phyloP scores from a whole-genome alignment of 2,888 invertebrate species.

The Metacarcinus magister region DNA sequence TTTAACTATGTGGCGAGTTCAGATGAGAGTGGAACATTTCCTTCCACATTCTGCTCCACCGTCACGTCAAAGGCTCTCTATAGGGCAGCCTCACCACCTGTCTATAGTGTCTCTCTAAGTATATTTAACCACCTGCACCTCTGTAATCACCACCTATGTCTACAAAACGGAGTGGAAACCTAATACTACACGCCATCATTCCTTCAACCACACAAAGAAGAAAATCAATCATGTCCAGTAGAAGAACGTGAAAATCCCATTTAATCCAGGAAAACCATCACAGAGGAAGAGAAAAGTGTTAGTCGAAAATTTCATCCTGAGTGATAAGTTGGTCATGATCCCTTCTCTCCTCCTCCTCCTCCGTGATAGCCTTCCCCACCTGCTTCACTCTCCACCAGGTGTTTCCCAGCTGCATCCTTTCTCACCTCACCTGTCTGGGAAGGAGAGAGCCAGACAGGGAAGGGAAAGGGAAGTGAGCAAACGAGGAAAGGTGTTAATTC shows the following conservation, averaged over 20 bases:
- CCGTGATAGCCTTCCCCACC: not conserved
- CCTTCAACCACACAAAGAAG: too few relatives aligned
- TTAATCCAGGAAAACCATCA: conserved; percentile 8
- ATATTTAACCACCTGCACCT: too few relatives aligned
- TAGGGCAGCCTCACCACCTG: too few relatives aligned
- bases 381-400: not conserved
- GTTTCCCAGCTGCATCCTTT: not conserved
- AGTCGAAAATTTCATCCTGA: not conserved
- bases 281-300: not conserved
- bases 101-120: too few relatives aligned
- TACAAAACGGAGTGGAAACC: too few relatives aligned
- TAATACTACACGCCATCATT: too few relatives aligned
- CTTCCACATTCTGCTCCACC: not conserved
- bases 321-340: not conserved
- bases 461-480: not conserved
- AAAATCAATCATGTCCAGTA: not conserved
- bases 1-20: not conserved
- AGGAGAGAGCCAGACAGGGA: not conserved
- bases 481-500: not conserved
- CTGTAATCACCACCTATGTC: too few relatives aligned
- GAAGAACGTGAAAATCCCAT: not conserved
- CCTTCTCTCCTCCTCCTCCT: not conserved
- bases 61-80: not conserved
- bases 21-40: not conserved
- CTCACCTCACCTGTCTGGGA: conserved; percentile 1